These are phyloP conservation scores for Morpho achilles DNA, from an alignment of 2,888 invertebrate genomes.

Conservation along the genomic window DNA sequence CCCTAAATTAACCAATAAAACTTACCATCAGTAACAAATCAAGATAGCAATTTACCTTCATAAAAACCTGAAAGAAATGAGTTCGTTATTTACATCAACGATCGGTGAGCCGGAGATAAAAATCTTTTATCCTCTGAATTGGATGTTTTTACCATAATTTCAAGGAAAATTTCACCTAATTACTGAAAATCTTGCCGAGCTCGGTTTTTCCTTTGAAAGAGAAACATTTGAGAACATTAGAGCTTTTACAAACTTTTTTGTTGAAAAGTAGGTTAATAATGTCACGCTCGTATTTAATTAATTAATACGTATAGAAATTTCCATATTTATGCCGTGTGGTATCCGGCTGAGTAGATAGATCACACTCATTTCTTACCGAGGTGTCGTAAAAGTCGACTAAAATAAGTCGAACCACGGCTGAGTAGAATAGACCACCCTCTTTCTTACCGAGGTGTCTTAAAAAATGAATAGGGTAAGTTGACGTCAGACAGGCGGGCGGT, in stretches of 20 bases:
- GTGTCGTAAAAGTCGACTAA: too few species aligned
- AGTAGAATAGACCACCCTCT: too few species aligned
- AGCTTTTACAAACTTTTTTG: slow-evolving; percentile 11
- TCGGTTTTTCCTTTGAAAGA: slow-evolving; percentile 17
- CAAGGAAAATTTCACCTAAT: slow-evolving; percentile 64
- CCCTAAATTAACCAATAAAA: slow-evolving; percentile 8
- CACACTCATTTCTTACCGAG: too few species aligned
- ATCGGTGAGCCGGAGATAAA: slow-evolving; percentile 51
- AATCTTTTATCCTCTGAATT: slow-evolving; percentile 65
- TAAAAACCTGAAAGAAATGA: slow-evolving; percentile 46
- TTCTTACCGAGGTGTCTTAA: too few species aligned
- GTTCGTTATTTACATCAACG: slow-evolving; percentile 63
- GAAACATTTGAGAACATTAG: slow-evolving; percentile 17
- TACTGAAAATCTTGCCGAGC: slow-evolving; percentile 44
- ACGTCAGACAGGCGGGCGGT: too few species aligned
- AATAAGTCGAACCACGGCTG: too few species aligned
- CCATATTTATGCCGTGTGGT: too few species aligned
- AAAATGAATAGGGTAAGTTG: too few species aligned
- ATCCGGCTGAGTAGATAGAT: too few species aligned
- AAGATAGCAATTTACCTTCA: slow-evolving; percentile 36
- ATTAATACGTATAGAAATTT: too few species aligned
- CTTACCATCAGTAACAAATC: slow-evolving; percentile 22
- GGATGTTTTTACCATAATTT: slow-evolving; percentile 60
- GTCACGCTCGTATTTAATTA: too few species aligned
- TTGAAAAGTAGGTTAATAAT: slow-evolving; percentile 4